These are phyloP conservation scores for Okamejei kenojei DNA, from an alignment of 2,797 vertebrate species.

Conservation along the genomic window DNA sequence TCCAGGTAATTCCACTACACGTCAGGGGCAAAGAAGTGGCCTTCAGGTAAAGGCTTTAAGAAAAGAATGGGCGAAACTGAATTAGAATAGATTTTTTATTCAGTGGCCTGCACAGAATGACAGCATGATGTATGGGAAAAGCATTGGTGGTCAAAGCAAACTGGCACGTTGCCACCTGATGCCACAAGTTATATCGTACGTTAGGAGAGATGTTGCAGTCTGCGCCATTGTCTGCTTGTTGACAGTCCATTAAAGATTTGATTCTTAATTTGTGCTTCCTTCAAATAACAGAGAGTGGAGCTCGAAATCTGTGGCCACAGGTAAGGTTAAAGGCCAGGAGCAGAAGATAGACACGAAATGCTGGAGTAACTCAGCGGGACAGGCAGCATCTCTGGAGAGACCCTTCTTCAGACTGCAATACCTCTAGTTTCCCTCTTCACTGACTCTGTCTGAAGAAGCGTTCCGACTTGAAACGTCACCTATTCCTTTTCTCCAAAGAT, in stretches of 20 bases:
- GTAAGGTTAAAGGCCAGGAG: too few relatives aligned
- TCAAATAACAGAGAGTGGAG: neutral
- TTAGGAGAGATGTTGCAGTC: neutral
- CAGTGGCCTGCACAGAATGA: neutral
- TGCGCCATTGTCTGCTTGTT: neutral
- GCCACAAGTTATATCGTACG: neutral
- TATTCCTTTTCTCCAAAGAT: too few relatives aligned
- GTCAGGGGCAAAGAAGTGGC: neutral
- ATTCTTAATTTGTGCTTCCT: neutral
- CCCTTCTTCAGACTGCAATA: too few relatives aligned
- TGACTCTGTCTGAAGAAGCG: too few relatives aligned
- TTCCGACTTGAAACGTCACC: too few relatives aligned
- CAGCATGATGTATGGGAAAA: neutral
- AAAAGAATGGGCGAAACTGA: neutral
- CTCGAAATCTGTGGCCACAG: neutral
- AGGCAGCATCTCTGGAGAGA: too few relatives aligned
- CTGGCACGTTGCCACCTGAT: too few relatives aligned
- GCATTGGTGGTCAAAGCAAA: neutral
- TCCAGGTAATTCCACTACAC: neutral
- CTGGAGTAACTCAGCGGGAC: too few relatives aligned
- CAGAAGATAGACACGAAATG: too few relatives aligned
- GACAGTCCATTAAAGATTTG: neutral
- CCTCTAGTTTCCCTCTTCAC: too few relatives aligned
- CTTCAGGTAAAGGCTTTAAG: neutral
- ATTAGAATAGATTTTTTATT: neutral